Percentiles rank a stretch among this genome's conserved stretches.
Conservation (phyloP, 1,140 invertebrate species). For the Papilio aristodemus region DNA sequence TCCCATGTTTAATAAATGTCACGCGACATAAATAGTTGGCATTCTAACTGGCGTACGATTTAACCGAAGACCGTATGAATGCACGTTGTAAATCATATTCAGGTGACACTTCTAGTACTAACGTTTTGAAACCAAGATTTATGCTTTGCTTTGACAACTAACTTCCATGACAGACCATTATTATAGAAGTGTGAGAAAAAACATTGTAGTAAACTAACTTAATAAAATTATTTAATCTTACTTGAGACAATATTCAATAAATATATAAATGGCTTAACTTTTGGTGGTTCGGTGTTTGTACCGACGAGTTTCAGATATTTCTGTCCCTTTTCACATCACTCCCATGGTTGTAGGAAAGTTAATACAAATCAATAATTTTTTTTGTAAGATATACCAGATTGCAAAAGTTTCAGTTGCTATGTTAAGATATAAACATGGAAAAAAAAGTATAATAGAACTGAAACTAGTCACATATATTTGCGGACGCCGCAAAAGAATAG, state of each 20-base stretch:
- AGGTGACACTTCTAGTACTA: neutral
- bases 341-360: neutral
- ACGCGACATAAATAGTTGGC: neutral
- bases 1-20: neutral
- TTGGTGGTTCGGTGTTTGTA: no score
- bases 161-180: neutral
- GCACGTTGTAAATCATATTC: neutral
- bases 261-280: no score
- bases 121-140: neutral
- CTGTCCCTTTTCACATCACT: no score
- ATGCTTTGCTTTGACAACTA: neutral
- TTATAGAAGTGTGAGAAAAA: neutral
- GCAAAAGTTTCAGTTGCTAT: neutral
- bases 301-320: no score
- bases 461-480: constrained; percentile 7
- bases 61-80: neutral
- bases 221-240: no score
- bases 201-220: no score
- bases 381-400: neutral
- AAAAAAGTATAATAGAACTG: neutral
- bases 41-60: neutral
- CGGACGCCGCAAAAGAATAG: constrained; percentile 12
- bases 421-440: neutral
- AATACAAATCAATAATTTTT: neutral
- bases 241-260: no score